Evolutionary conservation across 1,140 invertebrate species (phyloP), one percentile per base, ranked within the genome.

Genomic region (Drosophila elegans): DNA sequence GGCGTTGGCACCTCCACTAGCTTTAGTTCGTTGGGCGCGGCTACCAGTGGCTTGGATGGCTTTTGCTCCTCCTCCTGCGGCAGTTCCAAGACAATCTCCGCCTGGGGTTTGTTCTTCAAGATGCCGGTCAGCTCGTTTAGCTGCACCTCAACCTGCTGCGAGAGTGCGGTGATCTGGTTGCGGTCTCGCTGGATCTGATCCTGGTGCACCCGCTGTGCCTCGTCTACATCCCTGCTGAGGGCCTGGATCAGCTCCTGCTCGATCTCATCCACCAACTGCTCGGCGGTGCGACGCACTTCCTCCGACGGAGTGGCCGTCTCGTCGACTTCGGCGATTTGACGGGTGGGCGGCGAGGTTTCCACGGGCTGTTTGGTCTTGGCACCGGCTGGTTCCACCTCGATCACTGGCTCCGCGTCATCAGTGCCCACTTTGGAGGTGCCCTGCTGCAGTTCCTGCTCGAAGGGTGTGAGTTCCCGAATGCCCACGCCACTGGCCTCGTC

Each of bases 41-140:
- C 54, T 27, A 75, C 54, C 1, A 78, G n/a, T 51, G 63, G 54
- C 25, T 67, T 69, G 12, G 49, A 36, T 27, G n/a, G 29, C 29
- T 59, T 45, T 7, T 67, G 48, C 55, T 67, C 54, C 39, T 51
- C 60, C 0, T 45, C 41, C n/a, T 34, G 12, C 21, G 52, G 53
- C 42, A 64, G 38, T 67, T 83, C 75, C 41, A 71, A 39, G n/a
- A 75, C 46, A 61, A 83, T 80, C 44, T 89, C 85, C 41, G 80
- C 64, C 51, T 89, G 84, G 41, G 78, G 66, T 34, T 90, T 89
- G 44, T 56, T 74, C 67, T 91, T 91, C 7, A 91, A 67, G 55
- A 91, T 91, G 62, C 90, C 84, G 36, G 86, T 91, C 57, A 91
- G 78, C 74, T 91, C 90, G 27, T 88, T 91, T 12, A 91, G 61